Evolutionary conservation across 1,140 invertebrate genomes (phyloP).

Genomic region (Manduca sexta): DNA sequence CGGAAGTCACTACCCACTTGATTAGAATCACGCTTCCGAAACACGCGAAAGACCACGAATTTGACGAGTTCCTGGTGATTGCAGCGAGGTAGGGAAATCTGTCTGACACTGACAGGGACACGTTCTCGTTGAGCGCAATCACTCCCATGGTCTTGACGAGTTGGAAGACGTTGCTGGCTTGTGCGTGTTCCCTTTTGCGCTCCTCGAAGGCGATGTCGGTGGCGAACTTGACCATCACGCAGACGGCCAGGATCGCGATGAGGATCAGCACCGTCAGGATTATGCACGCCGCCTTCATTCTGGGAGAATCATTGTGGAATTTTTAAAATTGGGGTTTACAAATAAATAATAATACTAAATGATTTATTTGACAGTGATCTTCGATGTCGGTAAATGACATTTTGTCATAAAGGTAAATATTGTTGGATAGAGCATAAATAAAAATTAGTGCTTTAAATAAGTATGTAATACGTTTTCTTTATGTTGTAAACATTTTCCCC

Average conservation of each 20-base stretch:
- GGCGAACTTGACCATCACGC: constrained; percentile 62
- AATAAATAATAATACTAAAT: no score
- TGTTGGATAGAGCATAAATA: background rate
- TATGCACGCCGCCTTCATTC: constrained; percentile 51
- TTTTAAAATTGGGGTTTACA: background rate
- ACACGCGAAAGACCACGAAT: constrained; percentile 41
- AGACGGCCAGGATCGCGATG: constrained; percentile 50
- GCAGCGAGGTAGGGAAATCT: constrained; percentile 16
- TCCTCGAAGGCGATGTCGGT: constrained; percentile 57
- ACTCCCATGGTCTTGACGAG: constrained; percentile 17
- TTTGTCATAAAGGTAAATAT: no score
- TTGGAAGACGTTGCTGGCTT: constrained; percentile 24
- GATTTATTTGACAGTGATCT: no score
- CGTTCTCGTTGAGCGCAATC: background rate
- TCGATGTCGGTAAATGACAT: no score
- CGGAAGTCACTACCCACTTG: constrained; percentile 53
- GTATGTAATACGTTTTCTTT: background rate
- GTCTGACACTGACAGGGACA: background rate
- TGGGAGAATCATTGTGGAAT: background rate
- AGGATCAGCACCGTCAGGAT: constrained; percentile 41
- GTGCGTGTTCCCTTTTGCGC: constrained; percentile 29
- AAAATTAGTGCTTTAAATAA: background rate
- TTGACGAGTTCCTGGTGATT: constrained; percentile 29
- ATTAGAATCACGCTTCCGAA: constrained; percentile 47
- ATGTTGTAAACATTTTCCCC: background rate